Evolutionary conservation across 2,888 invertebrate genomes (phyloP), one percentile per base, ranked within the genome.

Genomic region (Himalopsyche anomala): DNA sequence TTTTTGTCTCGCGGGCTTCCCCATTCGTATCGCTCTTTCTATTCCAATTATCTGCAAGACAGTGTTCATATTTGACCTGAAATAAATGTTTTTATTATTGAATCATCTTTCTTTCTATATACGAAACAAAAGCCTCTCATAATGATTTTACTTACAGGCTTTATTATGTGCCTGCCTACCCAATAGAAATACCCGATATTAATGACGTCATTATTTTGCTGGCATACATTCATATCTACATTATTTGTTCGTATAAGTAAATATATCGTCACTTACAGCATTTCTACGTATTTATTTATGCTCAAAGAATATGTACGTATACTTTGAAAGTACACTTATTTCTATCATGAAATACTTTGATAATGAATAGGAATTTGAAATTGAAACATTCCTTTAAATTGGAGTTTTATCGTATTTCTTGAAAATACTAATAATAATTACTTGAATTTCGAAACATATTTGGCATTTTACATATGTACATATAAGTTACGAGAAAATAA

Each of bases 81-180:
- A 62, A 62, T 62, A 62, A 62, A 62, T 62, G 62, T 62, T 62
- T 62, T 62, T 62, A 19, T 62, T 62, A 62, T 62, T 62, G 62
- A 62, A 62, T 62, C 62, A 62, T 62, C 62, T 62, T 62, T 62
- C 62, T 62, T 28, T 62, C 62, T 62, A 62, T 62, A 28, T 62
- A 62, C 62, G 19, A 62, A 62, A 62, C 62, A 62, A 62, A 62
- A 62, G 62, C 62, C 62, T 62, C 62, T 6, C 62, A 28, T 62
- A 62, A 62, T 62, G 62, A 62, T 62, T 62, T 62, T 62, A 62
- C 62, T 62, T 62, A 62, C 62, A 28, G 62, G 62, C 62, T 62
- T 62, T 62, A 62, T 62, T 62, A 28, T 62, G 62, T 62, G 28
- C 62, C 28, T 62, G 28, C 62, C n/a, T 62, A 62, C 28, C 62